Evolutionary conservation across 53 echinoderm and acorn worm genomes (phyloP).

Genomic region (Stichopus horrens): DNA sequence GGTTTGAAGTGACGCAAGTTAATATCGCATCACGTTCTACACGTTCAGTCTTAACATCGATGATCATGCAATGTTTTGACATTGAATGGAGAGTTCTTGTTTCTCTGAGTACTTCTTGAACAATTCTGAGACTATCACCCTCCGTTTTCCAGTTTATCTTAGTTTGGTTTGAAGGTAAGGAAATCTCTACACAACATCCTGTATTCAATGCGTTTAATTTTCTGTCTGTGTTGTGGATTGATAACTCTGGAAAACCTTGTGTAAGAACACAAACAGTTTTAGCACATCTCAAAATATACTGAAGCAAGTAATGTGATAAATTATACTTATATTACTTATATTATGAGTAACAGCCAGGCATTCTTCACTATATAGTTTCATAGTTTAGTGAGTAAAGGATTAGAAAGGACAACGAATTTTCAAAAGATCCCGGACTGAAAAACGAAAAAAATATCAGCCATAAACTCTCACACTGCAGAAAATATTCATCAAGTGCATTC

Average conservation of each 20-base stretch:
- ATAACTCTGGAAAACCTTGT: neutral
- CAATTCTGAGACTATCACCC: neutral
- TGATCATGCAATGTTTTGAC: neutral
- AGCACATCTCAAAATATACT: too few relatives aligned
- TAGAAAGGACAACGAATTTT: too few relatives aligned
- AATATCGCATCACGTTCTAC: neutral
- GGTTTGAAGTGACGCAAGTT: neutral
- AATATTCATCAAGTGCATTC: too few relatives aligned
- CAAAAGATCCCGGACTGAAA: too few relatives aligned
- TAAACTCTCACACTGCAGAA: too few relatives aligned
- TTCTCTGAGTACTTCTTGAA: neutral
- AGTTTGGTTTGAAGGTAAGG: neutral
- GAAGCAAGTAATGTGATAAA: too few relatives aligned
- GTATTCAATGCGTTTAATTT: too few relatives aligned
- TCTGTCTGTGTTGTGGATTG: neutral
- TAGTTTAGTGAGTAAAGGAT: too few relatives aligned
- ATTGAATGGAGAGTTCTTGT: neutral
- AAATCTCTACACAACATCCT: neutral
- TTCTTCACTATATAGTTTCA: too few relatives aligned
- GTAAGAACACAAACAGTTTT: neutral
- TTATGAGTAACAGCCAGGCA: too few relatives aligned
- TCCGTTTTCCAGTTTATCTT: neutral
- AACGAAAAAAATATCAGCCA: too few relatives aligned
- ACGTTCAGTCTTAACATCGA: neutral
- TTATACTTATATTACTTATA: too few relatives aligned